Conservation (phyloP, 2,888 invertebrate genomes). For the Teinopalpus imperialis region DNA sequence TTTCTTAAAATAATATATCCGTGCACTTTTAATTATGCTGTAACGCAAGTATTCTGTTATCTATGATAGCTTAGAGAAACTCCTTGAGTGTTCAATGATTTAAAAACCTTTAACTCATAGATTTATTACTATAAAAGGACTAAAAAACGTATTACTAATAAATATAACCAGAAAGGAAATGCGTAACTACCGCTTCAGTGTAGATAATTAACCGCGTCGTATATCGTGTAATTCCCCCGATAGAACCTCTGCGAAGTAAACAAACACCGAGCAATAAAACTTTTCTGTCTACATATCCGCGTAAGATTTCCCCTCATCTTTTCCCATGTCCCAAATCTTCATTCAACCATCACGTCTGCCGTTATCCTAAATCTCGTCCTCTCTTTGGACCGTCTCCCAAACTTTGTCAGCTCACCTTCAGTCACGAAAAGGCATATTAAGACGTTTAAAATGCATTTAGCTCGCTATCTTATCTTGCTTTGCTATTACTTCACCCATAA, state of each 20-base stretch:
- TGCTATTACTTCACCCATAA: slow-evolving; percentile 77
- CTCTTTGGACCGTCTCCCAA: slow-evolving; percentile 66
- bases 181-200: not conserved
- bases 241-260: not conserved
- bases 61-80: no score
- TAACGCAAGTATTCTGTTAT: no score
- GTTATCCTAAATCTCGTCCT: slow-evolving; percentile 65
- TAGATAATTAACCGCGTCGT: not conserved
- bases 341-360: slow-evolving; percentile 65
- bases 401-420: slow-evolving; percentile 71
- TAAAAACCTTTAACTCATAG: no score
- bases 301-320: slow-evolving; percentile 46
- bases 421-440: slow-evolving; percentile 78
- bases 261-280: slow-evolving; percentile 1
- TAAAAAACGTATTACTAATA: no score
- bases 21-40: no score
- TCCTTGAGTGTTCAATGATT: no score
- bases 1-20: no score
- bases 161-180: no score
- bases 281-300: slow-evolving; percentile 42
- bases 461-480: slow-evolving; percentile 73
- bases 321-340: slow-evolving; percentile 72
- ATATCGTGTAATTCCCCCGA: not conserved
- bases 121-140: no score
- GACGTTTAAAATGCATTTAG: slow-evolving; percentile 81